phyloP scores from a whole-genome alignment of 2,113 vertebrate genomes.

The Eubucco bourcierii region DNA sequence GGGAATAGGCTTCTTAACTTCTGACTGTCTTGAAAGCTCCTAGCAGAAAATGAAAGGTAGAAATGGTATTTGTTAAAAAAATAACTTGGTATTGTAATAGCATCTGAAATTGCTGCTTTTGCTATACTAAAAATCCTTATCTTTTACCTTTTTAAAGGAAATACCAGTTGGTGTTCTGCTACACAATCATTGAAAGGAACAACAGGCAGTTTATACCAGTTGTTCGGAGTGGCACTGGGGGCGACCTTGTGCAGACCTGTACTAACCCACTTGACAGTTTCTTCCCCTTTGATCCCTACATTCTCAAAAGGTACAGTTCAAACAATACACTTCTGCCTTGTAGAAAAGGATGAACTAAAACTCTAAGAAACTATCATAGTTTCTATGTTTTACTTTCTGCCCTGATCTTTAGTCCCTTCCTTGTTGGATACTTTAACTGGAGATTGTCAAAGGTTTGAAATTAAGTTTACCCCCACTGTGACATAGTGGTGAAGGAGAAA shows the following conservation, averaged over 20 bases:
- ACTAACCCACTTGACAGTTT: slow-evolving; percentile 94
- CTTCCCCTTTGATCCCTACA: slow-evolving; percentile 96
- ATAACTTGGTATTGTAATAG: background rate
- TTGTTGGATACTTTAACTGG: background rate
- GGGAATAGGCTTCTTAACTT: background rate
- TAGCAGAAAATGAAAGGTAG: background rate
- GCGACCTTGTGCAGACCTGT: slow-evolving; percentile 80
- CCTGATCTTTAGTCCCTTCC: background rate
- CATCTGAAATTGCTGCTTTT: background rate
- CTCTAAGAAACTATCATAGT: background rate
- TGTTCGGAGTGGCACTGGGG: slow-evolving; percentile 81
- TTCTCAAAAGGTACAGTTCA: slow-evolving; percentile 86
- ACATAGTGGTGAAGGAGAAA: background rate
- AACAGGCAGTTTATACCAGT: slow-evolving; percentile 85
- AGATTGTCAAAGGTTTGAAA: background rate
- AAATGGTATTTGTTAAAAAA: background rate
- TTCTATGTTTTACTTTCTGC: background rate
- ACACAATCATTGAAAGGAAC: slow-evolving; percentile 95
- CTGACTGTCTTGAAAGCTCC: background rate
- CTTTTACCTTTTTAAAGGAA: slow-evolving; percentile 76
- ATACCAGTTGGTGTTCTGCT: slow-evolving; percentile 97
- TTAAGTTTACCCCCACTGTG: background rate
- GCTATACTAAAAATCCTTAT: background rate
- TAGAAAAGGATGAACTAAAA: background rate
- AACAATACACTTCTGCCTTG: background rate